Conservation (phyloP, 1,140 invertebrate genomes). For the Lepidurus apus region DNA sequence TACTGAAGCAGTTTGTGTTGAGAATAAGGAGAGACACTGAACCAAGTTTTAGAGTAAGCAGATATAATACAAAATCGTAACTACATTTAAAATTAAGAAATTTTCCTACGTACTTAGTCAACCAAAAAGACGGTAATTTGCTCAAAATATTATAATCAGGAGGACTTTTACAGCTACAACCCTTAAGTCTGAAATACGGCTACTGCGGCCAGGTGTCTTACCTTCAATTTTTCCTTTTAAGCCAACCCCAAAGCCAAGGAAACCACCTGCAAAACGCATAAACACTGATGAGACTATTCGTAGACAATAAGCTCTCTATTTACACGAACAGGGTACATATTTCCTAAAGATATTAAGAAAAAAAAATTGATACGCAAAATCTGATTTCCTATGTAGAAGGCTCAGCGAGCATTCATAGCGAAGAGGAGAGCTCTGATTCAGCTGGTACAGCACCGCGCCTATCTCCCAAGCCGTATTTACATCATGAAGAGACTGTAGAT, state of each 20-base stretch:
- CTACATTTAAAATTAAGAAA: neutral
- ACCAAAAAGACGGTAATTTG: neutral
- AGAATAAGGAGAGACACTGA: neutral
- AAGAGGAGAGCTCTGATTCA: neutral
- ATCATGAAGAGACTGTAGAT: neutral
- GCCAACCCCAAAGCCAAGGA: neutral
- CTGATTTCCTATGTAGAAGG: neutral
- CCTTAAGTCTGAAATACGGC: neutral
- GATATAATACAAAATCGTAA: neutral
- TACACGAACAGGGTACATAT: neutral
- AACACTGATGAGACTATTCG: neutral
- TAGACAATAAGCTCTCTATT: neutral
- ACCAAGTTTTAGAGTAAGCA: neutral
- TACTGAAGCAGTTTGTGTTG: neutral
- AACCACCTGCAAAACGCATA: neutral
- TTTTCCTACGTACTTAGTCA: neutral
- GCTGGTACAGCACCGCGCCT: neutral
- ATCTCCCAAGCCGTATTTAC: neutral
- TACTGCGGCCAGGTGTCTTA: neutral
- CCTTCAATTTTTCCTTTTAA: neutral
- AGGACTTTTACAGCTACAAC: neutral
- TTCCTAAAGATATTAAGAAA: neutral
- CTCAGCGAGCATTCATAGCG: neutral
- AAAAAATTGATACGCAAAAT: neutral
- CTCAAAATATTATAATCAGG: neutral